Percentiles rank a stretch among this genome's conserved stretches.
phyloP scores from a whole-genome alignment of 2,797 vertebrate species.

The Artibeus jamaicensis region DNA sequence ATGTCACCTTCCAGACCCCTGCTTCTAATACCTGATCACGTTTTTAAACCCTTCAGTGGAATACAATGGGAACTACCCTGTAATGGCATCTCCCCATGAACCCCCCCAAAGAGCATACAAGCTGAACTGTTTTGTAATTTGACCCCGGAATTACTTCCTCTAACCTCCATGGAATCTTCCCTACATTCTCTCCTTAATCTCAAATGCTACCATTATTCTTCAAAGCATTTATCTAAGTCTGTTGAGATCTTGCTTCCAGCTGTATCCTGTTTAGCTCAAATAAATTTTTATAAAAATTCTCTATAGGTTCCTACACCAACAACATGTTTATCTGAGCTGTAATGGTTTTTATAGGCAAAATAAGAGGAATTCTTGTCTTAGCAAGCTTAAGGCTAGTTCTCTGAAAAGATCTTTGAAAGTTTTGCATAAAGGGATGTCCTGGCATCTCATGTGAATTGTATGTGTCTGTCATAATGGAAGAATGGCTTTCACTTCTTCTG shows the following conservation, averaged over 20 bases:
- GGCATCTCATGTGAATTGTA: neutral
- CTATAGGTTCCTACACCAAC: neutral
- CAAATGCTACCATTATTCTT: neutral
- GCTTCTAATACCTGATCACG: neutral
- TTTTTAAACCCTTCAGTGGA: neutral
- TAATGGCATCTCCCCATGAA: neutral
- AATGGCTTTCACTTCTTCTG: neutral
- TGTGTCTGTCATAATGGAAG: neutral
- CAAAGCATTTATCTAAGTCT: neutral
- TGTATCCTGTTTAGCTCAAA: neutral
- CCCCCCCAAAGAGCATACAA: neutral
- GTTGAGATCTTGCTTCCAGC: neutral
- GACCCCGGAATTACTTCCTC: neutral
- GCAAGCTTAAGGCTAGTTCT: neutral
- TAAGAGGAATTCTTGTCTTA: neutral
- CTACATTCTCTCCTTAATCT: neutral
- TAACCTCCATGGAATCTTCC: neutral
- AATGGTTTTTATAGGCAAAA: neutral
- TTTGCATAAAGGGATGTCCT: neutral
- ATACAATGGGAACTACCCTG: neutral
- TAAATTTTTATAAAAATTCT: neutral
- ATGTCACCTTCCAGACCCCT: neutral
- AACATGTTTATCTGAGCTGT: neutral
- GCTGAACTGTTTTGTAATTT: neutral
- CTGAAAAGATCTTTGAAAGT: neutral